These are phyloP conservation scores for Muraenolepis orangiensis DNA, from an alignment of 2,797 vertebrate genomes.

Conservation along the genomic window DNA sequence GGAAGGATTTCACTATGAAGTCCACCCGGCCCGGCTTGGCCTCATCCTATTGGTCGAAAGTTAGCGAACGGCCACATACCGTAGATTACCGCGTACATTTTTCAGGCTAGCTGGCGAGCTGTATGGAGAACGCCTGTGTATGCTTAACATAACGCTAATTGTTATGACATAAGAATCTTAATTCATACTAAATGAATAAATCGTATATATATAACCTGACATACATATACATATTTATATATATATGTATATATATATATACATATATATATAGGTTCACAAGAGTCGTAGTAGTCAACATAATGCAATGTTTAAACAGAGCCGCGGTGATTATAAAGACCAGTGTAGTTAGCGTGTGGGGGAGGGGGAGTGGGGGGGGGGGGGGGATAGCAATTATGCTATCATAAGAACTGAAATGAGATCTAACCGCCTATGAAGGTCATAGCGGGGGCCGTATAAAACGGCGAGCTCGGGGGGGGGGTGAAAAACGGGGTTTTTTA, in stretches of 20 bases:
- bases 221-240: no score
- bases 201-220: no score
- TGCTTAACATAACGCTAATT: conserved; percentile 11
- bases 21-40: conserved; percentile 50
- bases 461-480: conserved; percentile 32
- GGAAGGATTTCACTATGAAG: conserved; percentile 29
- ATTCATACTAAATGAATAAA: no score
- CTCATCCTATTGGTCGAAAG: conserved; percentile 62
- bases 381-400: background rate
- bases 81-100: conserved; percentile 43
- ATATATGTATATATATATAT: no score
- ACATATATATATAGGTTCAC: background rate
- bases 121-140: conserved; percentile 39
- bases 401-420: background rate
- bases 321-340: background rate
- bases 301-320: background rate
- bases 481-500: conserved; percentile 44
- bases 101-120: conserved; percentile 42
- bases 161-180: background rate
- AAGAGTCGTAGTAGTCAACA: background rate
- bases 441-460: background rate
- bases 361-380: no score
- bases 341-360: no score
- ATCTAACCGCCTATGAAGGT: conserved; percentile 15
- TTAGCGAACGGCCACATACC: conserved; percentile 56